phyloP scores from a whole-genome alignment of 1,140 invertebrate genomes.

The Ceratina calcarata region DNA sequence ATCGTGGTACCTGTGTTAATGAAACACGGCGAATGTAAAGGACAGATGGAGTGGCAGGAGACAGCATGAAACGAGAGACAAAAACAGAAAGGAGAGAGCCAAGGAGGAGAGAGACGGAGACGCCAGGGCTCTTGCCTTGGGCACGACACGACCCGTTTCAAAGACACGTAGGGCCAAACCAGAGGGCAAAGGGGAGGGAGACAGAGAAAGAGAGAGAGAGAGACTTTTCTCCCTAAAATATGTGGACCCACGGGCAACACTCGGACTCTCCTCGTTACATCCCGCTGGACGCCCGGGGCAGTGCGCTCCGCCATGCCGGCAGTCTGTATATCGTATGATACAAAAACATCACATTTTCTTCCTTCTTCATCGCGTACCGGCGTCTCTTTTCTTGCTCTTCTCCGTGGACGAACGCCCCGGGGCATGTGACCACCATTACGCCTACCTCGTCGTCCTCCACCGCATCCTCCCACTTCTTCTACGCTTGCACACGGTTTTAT shows the following conservation, averaged over 20 bases:
- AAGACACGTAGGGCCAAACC: slow-evolving; percentile 73
- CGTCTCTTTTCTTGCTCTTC: slow-evolving; percentile 52
- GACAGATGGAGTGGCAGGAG: neutral
- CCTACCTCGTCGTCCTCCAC: slow-evolving; percentile 35
- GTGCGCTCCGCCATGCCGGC: slow-evolving; percentile 60
- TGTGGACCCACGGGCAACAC: slow-evolving; percentile 73
- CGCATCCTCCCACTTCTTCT: slow-evolving; percentile 34
- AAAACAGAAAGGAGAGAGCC: neutral
- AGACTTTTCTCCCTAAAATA: slow-evolving; percentile 78
- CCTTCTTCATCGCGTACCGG: slow-evolving; percentile 56
- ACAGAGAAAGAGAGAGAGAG: too few species aligned
- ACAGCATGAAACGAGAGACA: neutral
- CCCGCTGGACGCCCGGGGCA: slow-evolving; percentile 67
- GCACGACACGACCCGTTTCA: slow-evolving; percentile 76
- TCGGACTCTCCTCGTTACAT: slow-evolving; percentile 78
- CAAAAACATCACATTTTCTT: slow-evolving; percentile 79
- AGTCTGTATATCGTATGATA: slow-evolving; percentile 77
- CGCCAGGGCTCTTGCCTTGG: slow-evolving; percentile 60
- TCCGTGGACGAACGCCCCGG: slow-evolving; percentile 55
- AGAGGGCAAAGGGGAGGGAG: slow-evolving; percentile 56
- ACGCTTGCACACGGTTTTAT: slow-evolving; percentile 5
- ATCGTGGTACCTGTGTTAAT: neutral
- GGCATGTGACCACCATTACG: slow-evolving; percentile 76
- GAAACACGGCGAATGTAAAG: neutral
- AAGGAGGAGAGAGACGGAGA: slow-evolving; percentile 17